Base-by-base conservation (phyloP, 2,888 invertebrate species). In the Heteropelma amictum region DNA sequence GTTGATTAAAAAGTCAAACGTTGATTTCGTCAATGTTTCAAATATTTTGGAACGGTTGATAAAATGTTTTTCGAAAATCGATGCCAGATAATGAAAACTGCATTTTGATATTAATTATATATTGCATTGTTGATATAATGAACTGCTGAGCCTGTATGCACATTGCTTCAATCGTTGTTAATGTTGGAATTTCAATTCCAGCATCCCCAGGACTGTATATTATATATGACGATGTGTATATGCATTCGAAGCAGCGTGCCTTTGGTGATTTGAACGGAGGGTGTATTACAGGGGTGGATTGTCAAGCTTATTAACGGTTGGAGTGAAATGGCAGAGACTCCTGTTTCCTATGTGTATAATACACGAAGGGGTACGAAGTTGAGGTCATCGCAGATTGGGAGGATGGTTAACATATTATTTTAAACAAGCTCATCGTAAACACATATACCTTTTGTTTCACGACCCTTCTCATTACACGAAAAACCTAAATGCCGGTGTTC, bases 261-360 rank as follows among this genome's bases (percentile, higher is more conserved):
- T 71, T 63, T 71, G 75, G 67, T 68, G 42, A 75, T 75, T 71
- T 47, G 63, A 67, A 58, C 67, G 35, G 63, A 67, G 71, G 71
- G 75, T 71, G 54, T 71, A 75, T 71, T 68, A 71, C 45, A 68
- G 76, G 70, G 81, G 77, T 79, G 86, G 83, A 84, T 85, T 85
- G 86, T 85, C 85, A 85, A 85, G 86, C 85, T 86, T 82, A 85
- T 85, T 85, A 85, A 82, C 76, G 54, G 51, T 53, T 14, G 26
- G 33, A 69, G 58, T 38, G 51, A 68, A 51, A 64, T 51, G 65
- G 69, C 33, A 17, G 53, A 58, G 69, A 35, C 40, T 51, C 30
- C 1, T 38, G 12, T 14, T 26, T 30, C 30, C 28, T n/a, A n/a
- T n/a, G 23, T 56, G 54, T 61, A 56, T n/a, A n/a, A n/a, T n/a